Percentiles rank a stretch among this genome's conserved stretches.
Evolutionary conservation across 53 echinoderm and acorn worm genomes (phyloP).

Genomic region (Paracentrotus lividus): DNA sequence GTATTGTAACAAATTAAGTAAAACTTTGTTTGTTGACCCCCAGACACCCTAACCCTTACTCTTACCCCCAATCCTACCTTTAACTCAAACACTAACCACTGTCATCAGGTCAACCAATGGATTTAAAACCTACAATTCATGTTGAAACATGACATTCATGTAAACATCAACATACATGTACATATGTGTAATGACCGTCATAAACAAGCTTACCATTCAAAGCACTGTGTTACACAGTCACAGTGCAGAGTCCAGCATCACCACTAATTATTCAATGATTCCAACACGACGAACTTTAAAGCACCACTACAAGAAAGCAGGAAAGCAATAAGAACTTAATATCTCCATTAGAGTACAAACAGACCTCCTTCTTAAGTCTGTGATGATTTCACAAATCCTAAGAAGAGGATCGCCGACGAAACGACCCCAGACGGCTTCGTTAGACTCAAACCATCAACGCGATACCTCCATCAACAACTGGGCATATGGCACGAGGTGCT

Average conservation of each 20-base stretch:
- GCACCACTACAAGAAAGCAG: background rate
- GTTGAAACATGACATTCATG: too few species aligned
- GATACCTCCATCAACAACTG: constrained; percentile 36
- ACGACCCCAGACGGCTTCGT: background rate
- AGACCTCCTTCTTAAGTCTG: constrained; percentile 61
- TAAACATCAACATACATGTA: background rate
- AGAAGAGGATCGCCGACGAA: constrained; percentile 62
- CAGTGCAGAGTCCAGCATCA: constrained; percentile 20
- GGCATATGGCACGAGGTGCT: constrained; percentile 60
- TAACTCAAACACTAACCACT: too few species aligned
- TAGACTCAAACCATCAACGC: constrained; percentile 24
- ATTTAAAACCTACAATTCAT: too few species aligned
- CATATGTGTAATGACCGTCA: background rate
- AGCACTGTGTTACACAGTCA: background rate
- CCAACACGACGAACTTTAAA: background rate
- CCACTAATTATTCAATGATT: constrained; percentile 7
- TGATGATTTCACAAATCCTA: constrained; percentile 70
- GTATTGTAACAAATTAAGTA: too few species aligned
- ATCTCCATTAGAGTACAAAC: constrained; percentile 63
- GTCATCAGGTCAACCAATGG: too few species aligned
- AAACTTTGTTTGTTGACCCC: too few species aligned
- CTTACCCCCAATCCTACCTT: too few species aligned
- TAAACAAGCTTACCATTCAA: background rate
- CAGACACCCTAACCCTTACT: too few species aligned
- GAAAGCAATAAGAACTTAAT: constrained; percentile 43